Percentiles rank a stretch among this genome's conserved stretches.
phyloP scores from a whole-genome alignment of 2,888 invertebrate genomes.

The Hyposoter dolosus region DNA sequence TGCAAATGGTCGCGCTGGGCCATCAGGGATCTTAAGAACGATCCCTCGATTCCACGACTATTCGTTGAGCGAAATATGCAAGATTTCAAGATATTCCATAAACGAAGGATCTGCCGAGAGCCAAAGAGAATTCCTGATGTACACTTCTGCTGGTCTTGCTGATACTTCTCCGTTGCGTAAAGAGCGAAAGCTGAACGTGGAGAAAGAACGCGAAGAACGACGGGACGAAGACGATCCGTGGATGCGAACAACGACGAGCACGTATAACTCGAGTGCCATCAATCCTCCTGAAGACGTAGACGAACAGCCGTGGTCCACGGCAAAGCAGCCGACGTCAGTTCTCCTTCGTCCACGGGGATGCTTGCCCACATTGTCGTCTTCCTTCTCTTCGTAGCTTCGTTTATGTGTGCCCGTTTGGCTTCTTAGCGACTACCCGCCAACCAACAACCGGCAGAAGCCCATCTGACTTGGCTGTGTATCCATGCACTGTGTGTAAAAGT shows the following conservation, averaged over 20 bases:
- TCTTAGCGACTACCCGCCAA: conserved; percentile 56
- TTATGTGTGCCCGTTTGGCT: conserved; percentile 30
- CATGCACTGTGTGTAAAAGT: conserved; percentile 55
- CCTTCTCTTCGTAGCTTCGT: conserved; percentile 59
- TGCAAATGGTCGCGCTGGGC: conserved; percentile 23
- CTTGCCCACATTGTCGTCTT: conserved; percentile 69
- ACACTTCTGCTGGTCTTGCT: conserved; percentile 39
- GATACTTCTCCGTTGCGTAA: conserved; percentile 52
- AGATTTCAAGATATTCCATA: conserved; percentile 84
- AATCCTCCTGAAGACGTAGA: conserved; percentile 82
- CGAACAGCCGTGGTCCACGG: conserved; percentile 81
- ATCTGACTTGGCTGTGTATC: conserved; percentile 67
- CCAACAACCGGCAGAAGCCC: conserved; percentile 64
- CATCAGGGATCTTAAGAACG: conserved; percentile 71
- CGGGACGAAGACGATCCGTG: conserved; percentile 64
- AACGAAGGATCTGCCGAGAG: conserved; percentile 78
- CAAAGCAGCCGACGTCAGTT: conserved; percentile 83
- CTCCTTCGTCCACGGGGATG: conserved; percentile 56
- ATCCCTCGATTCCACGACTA: conserved; percentile 77
- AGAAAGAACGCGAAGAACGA: conserved; percentile 59
- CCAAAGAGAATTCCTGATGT: conserved; percentile 48
- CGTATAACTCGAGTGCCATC: conserved; percentile 79
- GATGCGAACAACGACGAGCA: conserved; percentile 69
- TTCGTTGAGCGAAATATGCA: conserved; percentile 67
- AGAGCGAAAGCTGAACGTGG: conserved; percentile 66